These are phyloP conservation scores for Mystacornis crossleyi DNA, from an alignment of 2,113 vertebrate species.

Conservation along the genomic window DNA sequence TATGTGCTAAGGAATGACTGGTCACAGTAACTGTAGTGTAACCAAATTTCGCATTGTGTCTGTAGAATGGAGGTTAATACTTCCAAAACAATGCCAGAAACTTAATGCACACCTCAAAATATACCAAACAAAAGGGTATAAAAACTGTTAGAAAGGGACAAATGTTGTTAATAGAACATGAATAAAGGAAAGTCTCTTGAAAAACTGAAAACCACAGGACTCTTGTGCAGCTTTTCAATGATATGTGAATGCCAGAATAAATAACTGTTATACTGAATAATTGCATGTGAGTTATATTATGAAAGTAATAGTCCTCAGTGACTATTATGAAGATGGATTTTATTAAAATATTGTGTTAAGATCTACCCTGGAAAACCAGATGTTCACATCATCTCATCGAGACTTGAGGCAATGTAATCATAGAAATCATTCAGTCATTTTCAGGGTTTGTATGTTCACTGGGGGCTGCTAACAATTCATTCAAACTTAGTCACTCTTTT, in stretches of 20 bases:
- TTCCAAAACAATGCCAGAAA: neutral
- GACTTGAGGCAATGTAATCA: neutral
- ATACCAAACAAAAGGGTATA: neutral
- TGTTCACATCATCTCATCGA: neutral
- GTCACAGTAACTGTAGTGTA: neutral
- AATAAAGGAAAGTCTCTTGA: neutral
- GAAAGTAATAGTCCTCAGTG: neutral
- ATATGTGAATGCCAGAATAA: neutral
- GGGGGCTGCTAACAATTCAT: neutral
- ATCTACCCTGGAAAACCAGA: neutral
- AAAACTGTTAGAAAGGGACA: neutral
- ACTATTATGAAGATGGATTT: slow-evolving; percentile 9
- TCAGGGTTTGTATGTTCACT: neutral
- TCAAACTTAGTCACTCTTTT: neutral
- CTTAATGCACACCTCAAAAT: neutral
- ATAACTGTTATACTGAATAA: neutral
- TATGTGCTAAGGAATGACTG: neutral
- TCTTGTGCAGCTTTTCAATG: neutral
- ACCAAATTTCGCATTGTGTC: neutral
- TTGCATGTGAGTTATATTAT: neutral
- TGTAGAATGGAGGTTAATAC: neutral
- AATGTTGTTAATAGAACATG: neutral
- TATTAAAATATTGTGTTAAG: neutral
- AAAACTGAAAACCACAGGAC: neutral
- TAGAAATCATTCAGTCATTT: neutral